Evolutionary conservation across 1,140 invertebrate genomes (phyloP).

Genomic region (Dinothrombium tinctorium): DNA sequence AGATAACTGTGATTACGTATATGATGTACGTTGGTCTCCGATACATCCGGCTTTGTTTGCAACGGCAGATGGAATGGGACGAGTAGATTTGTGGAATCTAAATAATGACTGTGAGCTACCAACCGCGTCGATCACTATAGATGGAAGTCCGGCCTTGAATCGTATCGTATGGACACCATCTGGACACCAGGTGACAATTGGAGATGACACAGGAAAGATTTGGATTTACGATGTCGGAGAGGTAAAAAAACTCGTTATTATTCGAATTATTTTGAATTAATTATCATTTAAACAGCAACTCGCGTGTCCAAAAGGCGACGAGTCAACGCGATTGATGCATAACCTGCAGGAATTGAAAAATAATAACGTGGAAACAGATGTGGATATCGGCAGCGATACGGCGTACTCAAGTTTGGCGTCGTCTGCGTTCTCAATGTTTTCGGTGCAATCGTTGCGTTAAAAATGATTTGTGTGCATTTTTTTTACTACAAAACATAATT

Average conservation of each 20-base stretch:
- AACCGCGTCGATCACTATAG: slow-evolving; percentile 52
- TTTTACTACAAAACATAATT: neutral
- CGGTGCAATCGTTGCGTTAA: slow-evolving; percentile 17
- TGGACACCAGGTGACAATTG: slow-evolving; percentile 70
- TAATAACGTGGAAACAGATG: slow-evolving; percentile 26
- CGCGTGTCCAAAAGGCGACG: slow-evolving; percentile 66
- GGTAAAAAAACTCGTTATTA: slow-evolving; percentile 1
- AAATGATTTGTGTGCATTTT: too few relatives aligned
- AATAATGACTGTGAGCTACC: slow-evolving; percentile 85
- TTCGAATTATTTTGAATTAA: neutral
- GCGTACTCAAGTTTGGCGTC: slow-evolving; percentile 2
- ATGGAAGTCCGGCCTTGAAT: slow-evolving; percentile 58
- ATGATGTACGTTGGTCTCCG: slow-evolving; percentile 94
- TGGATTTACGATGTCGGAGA: slow-evolving; percentile 90
- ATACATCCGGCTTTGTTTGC: slow-evolving; percentile 91
- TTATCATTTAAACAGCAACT: slow-evolving; percentile 36
- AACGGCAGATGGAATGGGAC: slow-evolving; percentile 71
- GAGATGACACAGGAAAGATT: slow-evolving; percentile 77
- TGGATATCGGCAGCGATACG: neutral
- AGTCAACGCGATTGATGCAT: slow-evolving; percentile 79
- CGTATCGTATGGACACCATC: slow-evolving; percentile 77
- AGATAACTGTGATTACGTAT: slow-evolving; percentile 88
- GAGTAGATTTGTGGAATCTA: slow-evolving; percentile 86
- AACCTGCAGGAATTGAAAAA: slow-evolving; percentile 81
- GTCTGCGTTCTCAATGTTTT: neutral